These are phyloP conservation scores for human (Homo sapiens) DNA, from an alignment of 2,113 vertebrate genomes.

Conservation along the genomic window DNA sequence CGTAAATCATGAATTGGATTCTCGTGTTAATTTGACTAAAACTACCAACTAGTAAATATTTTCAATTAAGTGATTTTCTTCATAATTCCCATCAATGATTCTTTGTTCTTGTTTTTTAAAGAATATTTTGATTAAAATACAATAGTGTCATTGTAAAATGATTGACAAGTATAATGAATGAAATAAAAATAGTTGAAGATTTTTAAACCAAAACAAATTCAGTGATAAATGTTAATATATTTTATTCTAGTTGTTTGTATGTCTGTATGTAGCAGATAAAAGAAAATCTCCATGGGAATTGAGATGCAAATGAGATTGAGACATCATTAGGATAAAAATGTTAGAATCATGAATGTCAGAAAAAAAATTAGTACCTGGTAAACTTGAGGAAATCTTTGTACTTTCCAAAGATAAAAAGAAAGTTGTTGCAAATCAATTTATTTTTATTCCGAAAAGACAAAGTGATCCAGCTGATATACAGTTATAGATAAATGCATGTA, in stretches of 20 bases:
- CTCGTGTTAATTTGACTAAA: neutral
- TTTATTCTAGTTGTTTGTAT: neutral
- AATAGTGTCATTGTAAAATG: neutral
- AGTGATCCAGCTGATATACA: neutral
- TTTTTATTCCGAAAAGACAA: neutral
- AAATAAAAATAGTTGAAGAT: neutral
- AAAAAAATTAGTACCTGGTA: neutral
- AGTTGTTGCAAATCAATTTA: neutral
- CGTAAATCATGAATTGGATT: neutral
- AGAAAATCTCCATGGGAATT: neutral
- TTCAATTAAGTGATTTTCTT: neutral
- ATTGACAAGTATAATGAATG: neutral
- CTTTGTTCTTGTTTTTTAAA: neutral
- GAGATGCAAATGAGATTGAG: neutral
- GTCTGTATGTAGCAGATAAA: neutral
- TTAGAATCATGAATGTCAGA: neutral
- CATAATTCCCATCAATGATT: neutral
- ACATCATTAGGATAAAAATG: neutral
- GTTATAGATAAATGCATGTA: neutral
- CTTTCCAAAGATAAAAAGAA: neutral
- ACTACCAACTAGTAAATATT: neutral
- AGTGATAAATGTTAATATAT: neutral
- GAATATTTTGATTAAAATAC: neutral
- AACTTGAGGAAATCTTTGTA: neutral
- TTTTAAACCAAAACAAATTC: neutral